Conservation (phyloP, 2,888 invertebrate species). For the Brachyopa scutellaris region DNA sequence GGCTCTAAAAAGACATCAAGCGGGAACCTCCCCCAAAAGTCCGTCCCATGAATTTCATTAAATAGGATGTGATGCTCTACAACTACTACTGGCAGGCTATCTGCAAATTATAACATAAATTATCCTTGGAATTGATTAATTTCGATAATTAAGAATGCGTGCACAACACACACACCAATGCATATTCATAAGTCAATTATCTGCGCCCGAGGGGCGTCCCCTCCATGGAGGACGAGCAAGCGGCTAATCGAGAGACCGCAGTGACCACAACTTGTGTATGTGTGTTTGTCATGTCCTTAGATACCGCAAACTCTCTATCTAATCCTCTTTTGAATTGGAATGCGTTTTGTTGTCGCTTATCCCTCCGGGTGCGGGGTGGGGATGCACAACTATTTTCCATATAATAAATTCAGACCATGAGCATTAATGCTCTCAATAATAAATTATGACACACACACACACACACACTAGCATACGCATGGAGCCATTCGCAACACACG, state of each 20-base stretch:
- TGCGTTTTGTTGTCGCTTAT: slow-evolving; percentile 62
- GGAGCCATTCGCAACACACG: slow-evolving; percentile 17
- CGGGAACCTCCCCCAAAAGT: slow-evolving; percentile 55
- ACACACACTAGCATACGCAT: too few relatives aligned
- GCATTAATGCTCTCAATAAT: slow-evolving; percentile 70
- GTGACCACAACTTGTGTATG: slow-evolving; percentile 38
- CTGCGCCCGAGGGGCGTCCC: slow-evolving; percentile 43
- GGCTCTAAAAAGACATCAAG: slow-evolving; percentile 49
- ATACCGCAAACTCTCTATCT: slow-evolving; percentile 25
- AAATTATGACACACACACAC: slow-evolving; percentile 58
- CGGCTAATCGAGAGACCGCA: slow-evolving; percentile 55
- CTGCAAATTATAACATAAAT: slow-evolving; percentile 72
- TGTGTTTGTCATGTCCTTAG: slow-evolving; percentile 1
- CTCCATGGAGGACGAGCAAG: slow-evolving; percentile 13
- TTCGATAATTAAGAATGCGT: slow-evolving; percentile 73
- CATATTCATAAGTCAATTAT: slow-evolving; percentile 73
- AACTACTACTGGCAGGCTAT: slow-evolving; percentile 51
- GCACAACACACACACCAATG: slow-evolving; percentile 56
- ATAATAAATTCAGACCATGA: slow-evolving; percentile 71
- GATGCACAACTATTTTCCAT: slow-evolving; percentile 59
- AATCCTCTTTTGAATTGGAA: slow-evolving; percentile 38
- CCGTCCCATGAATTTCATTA: slow-evolving; percentile 51
- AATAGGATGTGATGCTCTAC: slow-evolving; percentile 16
- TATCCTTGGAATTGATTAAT: slow-evolving; percentile 71
- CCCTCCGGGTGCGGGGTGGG: slow-evolving; percentile 31